Conservation (phyloP, 2,888 invertebrate species). For the Pyrgus malvae region DNA sequence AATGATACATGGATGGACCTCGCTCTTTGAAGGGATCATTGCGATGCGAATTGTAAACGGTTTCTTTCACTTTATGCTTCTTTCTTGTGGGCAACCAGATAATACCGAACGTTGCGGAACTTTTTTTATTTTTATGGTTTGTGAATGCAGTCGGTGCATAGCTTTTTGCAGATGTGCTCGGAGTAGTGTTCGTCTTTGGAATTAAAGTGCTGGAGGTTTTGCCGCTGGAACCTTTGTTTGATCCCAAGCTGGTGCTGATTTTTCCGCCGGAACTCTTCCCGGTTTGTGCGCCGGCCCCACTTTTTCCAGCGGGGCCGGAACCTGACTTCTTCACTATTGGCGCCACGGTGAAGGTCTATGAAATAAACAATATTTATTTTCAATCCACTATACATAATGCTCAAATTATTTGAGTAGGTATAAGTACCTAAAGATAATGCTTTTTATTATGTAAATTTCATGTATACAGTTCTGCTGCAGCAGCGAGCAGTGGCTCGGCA, state of each 20-base stretch:
- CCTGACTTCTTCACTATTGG: slow-evolving; percentile 53
- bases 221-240: slow-evolving; percentile 10
- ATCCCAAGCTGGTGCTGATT: neutral
- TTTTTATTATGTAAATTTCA: no score
- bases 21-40: slow-evolving; percentile 52
- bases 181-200: slow-evolving; percentile 27
- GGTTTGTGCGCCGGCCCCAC: slow-evolving; percentile 40
- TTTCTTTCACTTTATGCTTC: slow-evolving; percentile 61
- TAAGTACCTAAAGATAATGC: no score
- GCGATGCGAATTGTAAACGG: slow-evolving; percentile 54
- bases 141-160: slow-evolving; percentile 45
- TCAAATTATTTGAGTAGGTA: no score
- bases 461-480: no score
- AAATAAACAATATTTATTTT: neutral
- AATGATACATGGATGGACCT: slow-evolving; percentile 65
- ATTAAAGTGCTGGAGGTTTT: slow-evolving; percentile 9
- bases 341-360: slow-evolving; percentile 45
- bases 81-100: slow-evolving; percentile 68
- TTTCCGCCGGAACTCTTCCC: slow-evolving; percentile 35
- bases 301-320: slow-evolving; percentile 51
- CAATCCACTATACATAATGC: no score
- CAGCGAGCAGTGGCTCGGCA: no score
- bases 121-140: slow-evolving; percentile 51
- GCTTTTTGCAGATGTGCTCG: slow-evolving; percentile 40
- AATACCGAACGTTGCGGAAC: slow-evolving; percentile 61